Conservation (phyloP, 2,888 invertebrate genomes). For the Amblyteles armatorius region DNA sequence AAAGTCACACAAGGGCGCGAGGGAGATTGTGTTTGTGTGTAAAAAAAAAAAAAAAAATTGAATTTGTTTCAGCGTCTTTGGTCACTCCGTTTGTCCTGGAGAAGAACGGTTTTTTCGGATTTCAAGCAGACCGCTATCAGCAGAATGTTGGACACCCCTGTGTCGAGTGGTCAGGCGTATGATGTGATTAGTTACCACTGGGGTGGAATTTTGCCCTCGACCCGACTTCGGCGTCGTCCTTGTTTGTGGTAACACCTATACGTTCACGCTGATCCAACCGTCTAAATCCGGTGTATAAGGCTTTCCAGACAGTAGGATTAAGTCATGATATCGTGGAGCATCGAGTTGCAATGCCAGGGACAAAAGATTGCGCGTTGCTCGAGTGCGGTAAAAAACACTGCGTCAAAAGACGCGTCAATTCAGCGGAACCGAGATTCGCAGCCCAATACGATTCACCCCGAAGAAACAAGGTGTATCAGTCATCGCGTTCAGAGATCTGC, state of each 20-base stretch:
- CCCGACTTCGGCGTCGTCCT: slow-evolving; percentile 68
- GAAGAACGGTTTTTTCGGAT: slow-evolving; percentile 56
- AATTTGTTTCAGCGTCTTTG: slow-evolving; percentile 16
- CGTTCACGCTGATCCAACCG: slow-evolving; percentile 30
- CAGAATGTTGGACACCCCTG: slow-evolving; percentile 81
- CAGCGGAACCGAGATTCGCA: background rate
- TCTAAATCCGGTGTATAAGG: slow-evolving; percentile 51
- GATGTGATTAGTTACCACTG: slow-evolving; percentile 81
- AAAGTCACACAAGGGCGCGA: background rate
- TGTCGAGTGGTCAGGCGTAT: slow-evolving; percentile 75
- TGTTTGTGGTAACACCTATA: slow-evolving; percentile 40
- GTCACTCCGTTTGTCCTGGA: slow-evolving; percentile 3
- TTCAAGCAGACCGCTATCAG: slow-evolving; percentile 72
- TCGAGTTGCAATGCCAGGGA: slow-evolving; percentile 46
- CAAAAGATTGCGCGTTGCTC: background rate
- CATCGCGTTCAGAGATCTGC: too few relatives aligned
- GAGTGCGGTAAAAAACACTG: background rate
- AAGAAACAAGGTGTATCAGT: background rate
- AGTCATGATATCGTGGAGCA: slow-evolving; percentile 47
- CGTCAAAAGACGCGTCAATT: background rate
- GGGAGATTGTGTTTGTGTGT: background rate
- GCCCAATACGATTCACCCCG: background rate
- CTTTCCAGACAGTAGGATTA: slow-evolving; percentile 39
- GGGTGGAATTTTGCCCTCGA: slow-evolving; percentile 81
- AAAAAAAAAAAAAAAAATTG: too few relatives aligned